Evolutionary conservation across 2,888 invertebrate genomes (phyloP), one percentile per base, ranked within the genome.

Genomic region (Habroteleia sp.): DNA sequence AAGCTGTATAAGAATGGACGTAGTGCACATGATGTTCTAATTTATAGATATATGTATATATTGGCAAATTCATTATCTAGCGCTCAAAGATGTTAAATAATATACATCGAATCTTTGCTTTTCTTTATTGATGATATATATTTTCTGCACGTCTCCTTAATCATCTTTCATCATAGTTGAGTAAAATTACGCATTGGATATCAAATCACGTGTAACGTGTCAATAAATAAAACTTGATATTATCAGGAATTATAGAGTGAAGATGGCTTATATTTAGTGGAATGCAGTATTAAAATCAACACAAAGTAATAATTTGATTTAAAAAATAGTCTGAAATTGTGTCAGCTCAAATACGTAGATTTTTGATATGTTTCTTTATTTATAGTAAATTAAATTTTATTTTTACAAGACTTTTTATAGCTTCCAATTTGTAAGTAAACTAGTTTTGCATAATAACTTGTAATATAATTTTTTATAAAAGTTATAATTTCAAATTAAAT

Each of bases 191-290:
- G 14, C 23, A 41, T 2, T 20, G 23, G 14, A 29, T 29, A 62
- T 52, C 41, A 52, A 63, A 63, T 52, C 50, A 63, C 25, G 62
- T 63, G 62, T 39, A 27, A 63, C 48, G 17, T 29, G 50, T 44
- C 56, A 37, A 58, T 29, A 41, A 23, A 39, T 29, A 50, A 29
- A 48, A 50, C 63, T 37, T 14, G 48, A 63, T 50, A 48, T 41
- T 42, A 50, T 1, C 23, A 13, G 2, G 31, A 42, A 63, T 63
- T 50, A 63, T 23, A 50, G 39, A 31, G 25, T 27, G 14, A 41
- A 29, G 31, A 39, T 20, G 62, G 31, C 20, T 41, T 62, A 41
- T 62, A 31, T 50, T 62, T 62, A 62, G 48, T 29, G 20, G 14
- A 5, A 20, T 31, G 42, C 33, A 11, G 11, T 31, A 11, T 56